Evolutionary conservation across 2,113 vertebrate species (phyloP).

Genomic region (Psittacus erithacus): DNA sequence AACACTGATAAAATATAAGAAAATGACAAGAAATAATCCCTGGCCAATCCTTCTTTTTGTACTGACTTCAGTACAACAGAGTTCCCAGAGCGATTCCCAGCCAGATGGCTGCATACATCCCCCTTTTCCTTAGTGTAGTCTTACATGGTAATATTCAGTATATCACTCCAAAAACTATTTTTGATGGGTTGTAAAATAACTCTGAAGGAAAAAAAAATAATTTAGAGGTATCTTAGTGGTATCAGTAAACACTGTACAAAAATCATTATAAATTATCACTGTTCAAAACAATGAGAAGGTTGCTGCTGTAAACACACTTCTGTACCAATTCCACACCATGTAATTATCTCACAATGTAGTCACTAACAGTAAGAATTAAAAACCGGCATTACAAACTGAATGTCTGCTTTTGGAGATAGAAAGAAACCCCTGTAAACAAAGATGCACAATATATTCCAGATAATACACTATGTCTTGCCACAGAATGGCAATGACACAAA

Average conservation of each 20-base stretch:
- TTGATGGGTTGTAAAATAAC: not conserved
- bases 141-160: not conserved
- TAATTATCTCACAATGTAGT: slow-evolving; percentile 34
- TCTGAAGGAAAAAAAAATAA: not conserved
- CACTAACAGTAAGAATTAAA: slow-evolving; percentile 25
- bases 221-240: not conserved
- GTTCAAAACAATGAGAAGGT: slow-evolving; percentile 40
- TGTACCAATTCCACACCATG: slow-evolving; percentile 7
- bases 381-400: slow-evolving; percentile 13
- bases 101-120: not conserved
- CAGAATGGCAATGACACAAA: not conserved
- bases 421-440: slow-evolving; percentile 13
- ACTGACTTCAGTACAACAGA: not conserved
- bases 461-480: not conserved
- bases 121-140: not conserved
- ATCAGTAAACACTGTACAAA: not conserved
- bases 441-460: not conserved
- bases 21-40: not conserved
- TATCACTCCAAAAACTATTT: not conserved
- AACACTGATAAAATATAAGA: not conserved
- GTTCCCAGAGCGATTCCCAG: not conserved
- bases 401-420: slow-evolving; percentile 15
- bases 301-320: slow-evolving; percentile 40
- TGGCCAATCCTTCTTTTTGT: not conserved
- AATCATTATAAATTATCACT: slow-evolving; percentile 19